Percentiles rank a stretch among this genome's conserved stretches.
Evolutionary conservation across 2,888 invertebrate genomes (phyloP).

Genomic region (Microctonus brassicae): DNA sequence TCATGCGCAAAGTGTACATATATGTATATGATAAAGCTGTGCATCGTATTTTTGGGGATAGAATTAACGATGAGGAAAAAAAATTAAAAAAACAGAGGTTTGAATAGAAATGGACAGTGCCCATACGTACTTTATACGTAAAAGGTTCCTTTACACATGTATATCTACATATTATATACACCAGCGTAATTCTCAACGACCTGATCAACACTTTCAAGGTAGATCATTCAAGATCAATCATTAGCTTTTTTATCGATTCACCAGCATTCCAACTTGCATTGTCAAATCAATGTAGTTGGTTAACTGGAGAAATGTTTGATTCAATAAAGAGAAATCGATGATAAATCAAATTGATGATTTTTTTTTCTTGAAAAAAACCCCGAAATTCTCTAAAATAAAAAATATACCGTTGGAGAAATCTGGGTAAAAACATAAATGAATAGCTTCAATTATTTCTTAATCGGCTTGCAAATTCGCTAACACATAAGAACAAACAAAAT

Average conservation of each 20-base stretch:
- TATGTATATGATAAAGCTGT: neutral
- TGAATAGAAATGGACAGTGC: slow-evolving; percentile 26
- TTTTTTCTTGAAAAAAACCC: slow-evolving; percentile 1
- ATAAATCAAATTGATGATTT: neutral
- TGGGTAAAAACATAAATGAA: slow-evolving; percentile 42
- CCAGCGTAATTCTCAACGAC: slow-evolving; percentile 4
- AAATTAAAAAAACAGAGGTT: neutral
- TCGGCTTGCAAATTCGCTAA: slow-evolving; percentile 36
- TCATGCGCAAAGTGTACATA: neutral
- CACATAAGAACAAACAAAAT: slow-evolving; percentile 34
- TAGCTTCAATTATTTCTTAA: slow-evolving; percentile 49
- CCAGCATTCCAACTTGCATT: slow-evolving; percentile 1
- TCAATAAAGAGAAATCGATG: neutral
- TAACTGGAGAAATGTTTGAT: neutral
- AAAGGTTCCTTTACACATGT: slow-evolving; percentile 39
- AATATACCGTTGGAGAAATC: slow-evolving; percentile 38
- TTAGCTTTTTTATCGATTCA: slow-evolving; percentile 24
- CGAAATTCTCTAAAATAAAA: too few relatives aligned
- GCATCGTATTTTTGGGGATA: neutral
- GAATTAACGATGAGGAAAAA: slow-evolving; percentile 21
- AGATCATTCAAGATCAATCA: slow-evolving; percentile 44
- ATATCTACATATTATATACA: slow-evolving; percentile 22
- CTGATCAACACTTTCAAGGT: slow-evolving; percentile 38
- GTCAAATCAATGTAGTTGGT: neutral
- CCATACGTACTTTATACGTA: slow-evolving; percentile 58